These are phyloP conservation scores for Myzus persicae DNA, from an alignment of 1,140 invertebrate species.

Conservation along the genomic window DNA sequence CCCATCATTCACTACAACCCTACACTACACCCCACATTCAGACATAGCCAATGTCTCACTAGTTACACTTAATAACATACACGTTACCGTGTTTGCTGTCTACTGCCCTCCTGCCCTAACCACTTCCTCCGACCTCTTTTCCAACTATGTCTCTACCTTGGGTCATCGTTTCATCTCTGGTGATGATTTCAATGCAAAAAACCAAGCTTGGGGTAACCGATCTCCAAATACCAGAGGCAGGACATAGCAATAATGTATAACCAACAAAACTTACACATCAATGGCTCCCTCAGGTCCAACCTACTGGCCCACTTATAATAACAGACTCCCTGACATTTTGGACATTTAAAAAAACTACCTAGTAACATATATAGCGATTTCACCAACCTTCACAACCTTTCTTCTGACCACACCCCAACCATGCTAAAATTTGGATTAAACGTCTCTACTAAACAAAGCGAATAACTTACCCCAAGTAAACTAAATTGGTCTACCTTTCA, in stretches of 20 bases:
- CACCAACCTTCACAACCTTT: conserved; percentile 20
- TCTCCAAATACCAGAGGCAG: conserved; percentile 25
- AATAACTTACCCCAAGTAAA: no score
- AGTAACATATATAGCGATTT: no score
- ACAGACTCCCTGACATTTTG: background rate
- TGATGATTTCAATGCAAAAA: conserved; percentile 15
- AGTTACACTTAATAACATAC: background rate
- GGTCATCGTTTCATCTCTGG: no score
- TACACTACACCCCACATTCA: conserved; percentile 25
- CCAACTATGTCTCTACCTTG: background rate
- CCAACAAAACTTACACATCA: background rate
- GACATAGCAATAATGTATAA: background rate
- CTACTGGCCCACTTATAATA: background rate
- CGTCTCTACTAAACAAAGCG: no score
- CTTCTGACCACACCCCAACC: conserved; percentile 3
- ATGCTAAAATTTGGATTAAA: no score
- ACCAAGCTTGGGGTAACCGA: background rate
- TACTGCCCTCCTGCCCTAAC: background rate
- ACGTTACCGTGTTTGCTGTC: background rate
- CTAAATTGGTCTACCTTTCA: no score
- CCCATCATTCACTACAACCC: conserved; percentile 25
- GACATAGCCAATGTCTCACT: background rate
- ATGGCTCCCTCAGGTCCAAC: background rate
- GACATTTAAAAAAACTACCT: conserved; percentile 37
- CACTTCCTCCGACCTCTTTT: background rate